phyloP scores from a whole-genome alignment of 2,797 vertebrate species.

The Malurus splendens region DNA sequence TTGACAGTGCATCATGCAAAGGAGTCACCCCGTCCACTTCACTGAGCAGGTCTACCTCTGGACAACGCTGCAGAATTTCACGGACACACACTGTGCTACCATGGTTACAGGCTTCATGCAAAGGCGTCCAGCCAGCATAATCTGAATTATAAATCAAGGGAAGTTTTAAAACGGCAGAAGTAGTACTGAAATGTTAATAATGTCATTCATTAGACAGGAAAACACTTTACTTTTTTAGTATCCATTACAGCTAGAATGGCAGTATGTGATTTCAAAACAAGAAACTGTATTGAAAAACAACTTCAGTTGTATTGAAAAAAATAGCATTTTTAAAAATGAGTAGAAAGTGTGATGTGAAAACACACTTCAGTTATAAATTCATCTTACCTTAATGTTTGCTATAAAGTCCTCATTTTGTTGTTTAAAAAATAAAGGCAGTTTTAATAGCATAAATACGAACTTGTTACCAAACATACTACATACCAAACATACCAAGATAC shows the following conservation, averaged over 20 bases:
- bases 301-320: not conserved
- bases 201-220: not conserved
- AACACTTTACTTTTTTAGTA: not conserved
- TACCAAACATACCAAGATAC: not conserved
- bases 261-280: not conserved
- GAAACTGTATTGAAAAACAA: not conserved
- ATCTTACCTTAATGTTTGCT: not conserved
- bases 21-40: constrained; percentile 91
- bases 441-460: not conserved
- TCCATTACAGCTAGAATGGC: not conserved
- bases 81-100: constrained; percentile 88
- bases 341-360: not conserved
- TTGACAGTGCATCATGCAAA: constrained; percentile 87
- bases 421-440: not conserved
- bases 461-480: not conserved
- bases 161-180: constrained; percentile 72
- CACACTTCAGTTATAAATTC: not conserved
- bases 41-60: constrained; percentile 82
- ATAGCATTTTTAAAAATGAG: not conserved
- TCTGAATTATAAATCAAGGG: constrained; percentile 81
- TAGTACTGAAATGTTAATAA: constrained; percentile 37
- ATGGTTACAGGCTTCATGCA: constrained; percentile 97
- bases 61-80: constrained; percentile 85
- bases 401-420: not conserved
- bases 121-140: constrained; percentile 93